Conservation (phyloP, 2,797 vertebrate genomes). For the Pseudochirops corinnae region DNA sequence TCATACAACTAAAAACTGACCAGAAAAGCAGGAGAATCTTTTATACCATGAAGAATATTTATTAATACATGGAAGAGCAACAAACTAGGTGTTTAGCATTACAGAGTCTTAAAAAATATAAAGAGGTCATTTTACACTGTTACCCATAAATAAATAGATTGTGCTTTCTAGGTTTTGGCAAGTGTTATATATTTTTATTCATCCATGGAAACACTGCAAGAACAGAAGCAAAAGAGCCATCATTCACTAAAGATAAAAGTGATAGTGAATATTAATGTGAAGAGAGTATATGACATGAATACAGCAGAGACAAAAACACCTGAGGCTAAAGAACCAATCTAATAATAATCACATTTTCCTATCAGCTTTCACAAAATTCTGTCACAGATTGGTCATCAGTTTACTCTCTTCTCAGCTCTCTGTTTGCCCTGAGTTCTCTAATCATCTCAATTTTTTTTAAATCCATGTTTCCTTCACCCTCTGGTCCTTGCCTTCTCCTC, state of each 20-base stretch:
- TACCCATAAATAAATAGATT: constrained; percentile 52
- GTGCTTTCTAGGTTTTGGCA: constrained; percentile 46
- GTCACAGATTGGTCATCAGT: constrained; percentile 49
- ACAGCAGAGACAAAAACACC: constrained; percentile 34
- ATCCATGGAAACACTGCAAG: constrained; percentile 46
- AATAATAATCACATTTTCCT: constrained; percentile 31
- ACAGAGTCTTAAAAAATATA: constrained; percentile 58
- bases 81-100: constrained; percentile 24
- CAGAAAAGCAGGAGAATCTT: constrained; percentile 45
- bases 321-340: constrained; percentile 48
- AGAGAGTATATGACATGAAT: constrained; percentile 30
- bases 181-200: constrained; percentile 49
- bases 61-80: constrained; percentile 47
- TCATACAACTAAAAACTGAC: constrained; percentile 40
- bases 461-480: constrained; percentile 52
- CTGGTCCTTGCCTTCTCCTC: constrained; percentile 62
- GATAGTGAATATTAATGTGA: constrained; percentile 32
- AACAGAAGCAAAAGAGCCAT: constrained; percentile 45
- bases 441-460: constrained; percentile 28
- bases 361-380: constrained; percentile 52
- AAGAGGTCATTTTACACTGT: constrained; percentile 17
- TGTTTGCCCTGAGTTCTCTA: constrained; percentile 52
- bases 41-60: constrained; percentile 65
- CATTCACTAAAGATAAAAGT: constrained; percentile 52
- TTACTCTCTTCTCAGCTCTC: constrained; percentile 59